A percentile compares a stretch with the other conserved stretches of the same genome.
These are phyloP conservation scores for Nomia melanderi DNA, from an alignment of 1,140 invertebrate species.

Conservation along the genomic window DNA sequence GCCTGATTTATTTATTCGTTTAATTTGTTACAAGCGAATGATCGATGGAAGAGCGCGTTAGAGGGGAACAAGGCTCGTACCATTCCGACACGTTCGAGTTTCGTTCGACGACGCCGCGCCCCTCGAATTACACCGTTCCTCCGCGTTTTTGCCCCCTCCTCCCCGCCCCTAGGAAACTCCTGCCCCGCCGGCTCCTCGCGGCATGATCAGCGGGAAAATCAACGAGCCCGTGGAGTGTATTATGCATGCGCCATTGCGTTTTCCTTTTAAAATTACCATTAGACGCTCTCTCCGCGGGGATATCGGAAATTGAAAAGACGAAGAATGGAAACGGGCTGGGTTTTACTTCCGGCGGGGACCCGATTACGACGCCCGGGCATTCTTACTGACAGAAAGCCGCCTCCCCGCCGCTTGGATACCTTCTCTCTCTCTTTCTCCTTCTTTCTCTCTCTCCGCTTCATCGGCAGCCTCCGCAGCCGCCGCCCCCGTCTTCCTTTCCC, in stretches of 20 bases:
- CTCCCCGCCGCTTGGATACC: neutral
- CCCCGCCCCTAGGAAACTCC: neutral
- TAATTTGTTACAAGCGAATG: constrained; percentile 14
- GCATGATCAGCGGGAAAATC: constrained; percentile 60
- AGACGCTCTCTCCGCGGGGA: constrained; percentile 31
- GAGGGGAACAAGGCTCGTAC: no score
- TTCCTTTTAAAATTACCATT: constrained; percentile 55
- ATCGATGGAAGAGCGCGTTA: no score
- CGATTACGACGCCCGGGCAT: constrained; percentile 34
- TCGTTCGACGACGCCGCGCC: neutral
- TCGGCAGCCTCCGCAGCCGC: no score
- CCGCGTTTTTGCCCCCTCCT: neutral
- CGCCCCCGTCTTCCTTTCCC: no score
- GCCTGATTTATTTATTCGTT: constrained; percentile 43
- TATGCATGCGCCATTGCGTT: constrained; percentile 51
- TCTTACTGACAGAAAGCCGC: constrained; percentile 36
- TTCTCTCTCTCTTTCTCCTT: neutral
- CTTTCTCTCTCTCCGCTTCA: no score
- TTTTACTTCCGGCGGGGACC: constrained; percentile 42
- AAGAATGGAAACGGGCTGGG: constrained; percentile 43
- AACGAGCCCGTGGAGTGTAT: constrained; percentile 56
- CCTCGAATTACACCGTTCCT: constrained; percentile 19
- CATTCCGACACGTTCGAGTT: no score
- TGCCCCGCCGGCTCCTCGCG: neutral
- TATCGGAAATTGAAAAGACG: constrained; percentile 51